Conservation (phyloP, 2,888 invertebrate genomes). For the Siphonodentalium dalli region DNA sequence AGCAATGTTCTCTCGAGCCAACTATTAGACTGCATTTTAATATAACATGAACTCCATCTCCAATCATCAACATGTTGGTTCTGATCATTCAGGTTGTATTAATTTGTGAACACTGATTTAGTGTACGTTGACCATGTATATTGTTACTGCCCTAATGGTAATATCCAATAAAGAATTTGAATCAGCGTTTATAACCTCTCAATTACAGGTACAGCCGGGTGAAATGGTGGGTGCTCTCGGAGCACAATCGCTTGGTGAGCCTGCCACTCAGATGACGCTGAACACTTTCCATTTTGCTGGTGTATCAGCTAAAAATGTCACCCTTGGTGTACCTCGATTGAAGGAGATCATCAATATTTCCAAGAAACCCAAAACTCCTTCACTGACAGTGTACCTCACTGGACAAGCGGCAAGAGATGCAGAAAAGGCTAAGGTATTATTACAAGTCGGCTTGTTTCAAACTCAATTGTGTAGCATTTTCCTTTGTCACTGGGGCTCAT, state of each 20-base stretch:
- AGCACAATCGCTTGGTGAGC: slow-evolving; percentile 98
- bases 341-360: slow-evolving; percentile 96
- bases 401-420: slow-evolving; percentile 99
- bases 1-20: too few relatives aligned
- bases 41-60: too few relatives aligned
- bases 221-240: slow-evolving; percentile 99
- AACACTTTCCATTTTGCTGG: slow-evolving; percentile 99
- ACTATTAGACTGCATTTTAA: too few relatives aligned
- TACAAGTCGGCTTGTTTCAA: not conserved
- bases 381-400: slow-evolving; percentile 94
- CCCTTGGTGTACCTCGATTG: slow-evolving; percentile 96
- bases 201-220: slow-evolving; percentile 75
- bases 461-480: too few relatives aligned
- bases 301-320: slow-evolving; percentile 99
- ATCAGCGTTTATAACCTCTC: not conserved
- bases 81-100: too few relatives aligned
- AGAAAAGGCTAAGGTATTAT: slow-evolving; percentile 86
- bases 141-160: too few relatives aligned
- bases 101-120: too few relatives aligned
- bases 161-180: too few relatives aligned
- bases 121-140: too few relatives aligned
- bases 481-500: too few relatives aligned
- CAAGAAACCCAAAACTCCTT: slow-evolving; percentile 98
- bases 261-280: slow-evolving; percentile 89
- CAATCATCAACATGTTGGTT: too few relatives aligned